These are phyloP conservation scores for Tapirus indicus DNA, from an alignment of 2,797 vertebrate species.

Conservation along the genomic window DNA sequence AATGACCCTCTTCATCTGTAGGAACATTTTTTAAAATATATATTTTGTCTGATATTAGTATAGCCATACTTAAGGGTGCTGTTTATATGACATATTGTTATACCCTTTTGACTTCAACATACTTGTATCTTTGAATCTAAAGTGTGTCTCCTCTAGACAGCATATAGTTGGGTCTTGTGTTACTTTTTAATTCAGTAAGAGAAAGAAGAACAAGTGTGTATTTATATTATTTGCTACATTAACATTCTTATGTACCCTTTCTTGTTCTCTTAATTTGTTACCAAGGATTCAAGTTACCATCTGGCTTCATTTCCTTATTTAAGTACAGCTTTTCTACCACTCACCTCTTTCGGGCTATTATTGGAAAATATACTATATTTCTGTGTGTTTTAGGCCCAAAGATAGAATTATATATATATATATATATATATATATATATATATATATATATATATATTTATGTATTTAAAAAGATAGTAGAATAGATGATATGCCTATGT, in stretches of 20 bases:
- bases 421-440: background rate
- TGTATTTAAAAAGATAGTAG: background rate
- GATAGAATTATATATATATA: background rate
- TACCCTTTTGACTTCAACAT: background rate
- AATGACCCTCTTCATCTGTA: background rate
- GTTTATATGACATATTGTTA: background rate
- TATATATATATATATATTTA: background rate
- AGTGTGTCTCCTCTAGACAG: too few relatives aligned
- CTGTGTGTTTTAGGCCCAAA: background rate
- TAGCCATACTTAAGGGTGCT: background rate
- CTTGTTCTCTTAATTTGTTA: background rate
- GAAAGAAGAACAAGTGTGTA: background rate
- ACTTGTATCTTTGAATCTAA: background rate
- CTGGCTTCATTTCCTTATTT: background rate
- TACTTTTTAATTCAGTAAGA: background rate
- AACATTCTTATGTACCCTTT: background rate
- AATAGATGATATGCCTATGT: background rate
- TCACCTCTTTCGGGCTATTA: background rate
- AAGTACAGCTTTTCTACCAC: background rate
- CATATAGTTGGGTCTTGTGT: background rate
- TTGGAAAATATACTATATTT: background rate
- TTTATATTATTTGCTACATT: background rate
- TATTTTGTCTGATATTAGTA: background rate
- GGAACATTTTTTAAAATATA: background rate
- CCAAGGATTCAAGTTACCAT: background rate